A percentile compares a stretch with the other conserved stretches of the same genome.
phyloP scores from a whole-genome alignment of 53 echinoderm and acorn worm species.

The Holothuria scabra region DNA sequence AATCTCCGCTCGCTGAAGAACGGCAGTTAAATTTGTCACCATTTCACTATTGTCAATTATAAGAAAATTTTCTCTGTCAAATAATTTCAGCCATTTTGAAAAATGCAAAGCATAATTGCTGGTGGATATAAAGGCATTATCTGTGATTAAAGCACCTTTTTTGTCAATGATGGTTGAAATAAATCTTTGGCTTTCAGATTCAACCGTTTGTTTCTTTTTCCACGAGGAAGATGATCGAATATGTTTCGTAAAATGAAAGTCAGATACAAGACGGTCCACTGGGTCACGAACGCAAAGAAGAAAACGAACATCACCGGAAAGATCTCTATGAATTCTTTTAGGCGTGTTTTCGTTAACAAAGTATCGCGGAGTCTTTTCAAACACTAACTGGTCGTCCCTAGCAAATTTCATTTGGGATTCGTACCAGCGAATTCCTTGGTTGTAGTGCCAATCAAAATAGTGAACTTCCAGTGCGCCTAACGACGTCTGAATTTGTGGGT shows the following conservation, averaged over 20 bases:
- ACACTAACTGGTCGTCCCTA: slow-evolving; percentile 52
- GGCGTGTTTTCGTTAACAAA: slow-evolving; percentile 73
- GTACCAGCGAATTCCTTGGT: slow-evolving; percentile 76
- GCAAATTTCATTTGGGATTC: slow-evolving; percentile 76
- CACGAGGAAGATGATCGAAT: slow-evolving; percentile 48
- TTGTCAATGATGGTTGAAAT: slow-evolving; percentile 52
- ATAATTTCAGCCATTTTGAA: slow-evolving; percentile 70
- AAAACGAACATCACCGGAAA: slow-evolving; percentile 69
- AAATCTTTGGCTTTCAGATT: slow-evolving; percentile 63
- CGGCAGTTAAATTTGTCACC: slow-evolving; percentile 49
- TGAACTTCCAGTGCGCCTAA: slow-evolving; percentile 77
- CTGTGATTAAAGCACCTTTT: slow-evolving; percentile 67
- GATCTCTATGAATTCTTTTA: slow-evolving; percentile 58
- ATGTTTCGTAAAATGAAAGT: slow-evolving; percentile 82
- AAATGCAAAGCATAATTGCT: slow-evolving; percentile 78
- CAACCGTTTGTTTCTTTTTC: slow-evolving; percentile 47
- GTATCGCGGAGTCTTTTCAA: slow-evolving; percentile 93
- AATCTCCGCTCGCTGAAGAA: slow-evolving; percentile 66
- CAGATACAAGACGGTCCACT: slow-evolving; percentile 71
- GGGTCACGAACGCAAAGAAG: slow-evolving; percentile 86
- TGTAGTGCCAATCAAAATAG: slow-evolving; percentile 88
- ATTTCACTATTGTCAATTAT: slow-evolving; percentile 71
- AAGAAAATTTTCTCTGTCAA: slow-evolving; percentile 66
- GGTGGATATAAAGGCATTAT: slow-evolving; percentile 69
- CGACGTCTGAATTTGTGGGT: slow-evolving; percentile 83